Base-by-base conservation (phyloP, 2,797 vertebrate genomes). In the Gila robusta region DNA sequence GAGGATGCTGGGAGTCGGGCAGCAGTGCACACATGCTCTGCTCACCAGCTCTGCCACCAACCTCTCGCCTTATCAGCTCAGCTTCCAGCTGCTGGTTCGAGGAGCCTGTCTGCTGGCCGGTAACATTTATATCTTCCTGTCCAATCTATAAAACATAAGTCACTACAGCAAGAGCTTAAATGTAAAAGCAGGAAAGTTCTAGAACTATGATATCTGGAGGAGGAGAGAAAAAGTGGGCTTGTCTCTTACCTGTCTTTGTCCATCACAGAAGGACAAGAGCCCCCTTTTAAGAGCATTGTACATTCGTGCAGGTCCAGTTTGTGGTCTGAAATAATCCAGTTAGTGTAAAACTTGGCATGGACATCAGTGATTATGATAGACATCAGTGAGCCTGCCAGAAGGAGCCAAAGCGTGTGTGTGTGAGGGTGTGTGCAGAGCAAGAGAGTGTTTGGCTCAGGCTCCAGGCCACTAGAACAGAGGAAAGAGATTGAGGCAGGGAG, bases 41-140 rank as follows among this genome's bases (percentile, higher is more conserved):
- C 97, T 99, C 91, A 96, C 93, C 41, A 95, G 96, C 89, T 94
- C 92, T 49, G 96, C 97, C 74, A 95, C 93, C 89, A 99, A 96
- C 89, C 96, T 97, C 81, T 95, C 96, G 69, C 97, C 97, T 1
- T 99, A 99, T 0, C 96, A 98, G 70, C 97, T 99, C 89, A 92
- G 93, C 94, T 99, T 99, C 1, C 97, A 98, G 94, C 96, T 99
- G 93, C 94, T 99, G 93, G 98, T 99, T 90, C 96, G 97, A 88
- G 98, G 98, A 32, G 98, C 98, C 16, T 99, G 98, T 89, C 95
- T 99, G 71, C 93, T 99, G 79, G 98, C 98, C 88, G 98, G 98
- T 98, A 95, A 86, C 12, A 23, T 78, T 83, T 35, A 67, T 26
- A 66, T n/a, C 17, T 74, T 23, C 28, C 44, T 54, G 2, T 66